phyloP scores from a whole-genome alignment of 2,888 invertebrate genomes.

The Lochmaea capreae region DNA sequence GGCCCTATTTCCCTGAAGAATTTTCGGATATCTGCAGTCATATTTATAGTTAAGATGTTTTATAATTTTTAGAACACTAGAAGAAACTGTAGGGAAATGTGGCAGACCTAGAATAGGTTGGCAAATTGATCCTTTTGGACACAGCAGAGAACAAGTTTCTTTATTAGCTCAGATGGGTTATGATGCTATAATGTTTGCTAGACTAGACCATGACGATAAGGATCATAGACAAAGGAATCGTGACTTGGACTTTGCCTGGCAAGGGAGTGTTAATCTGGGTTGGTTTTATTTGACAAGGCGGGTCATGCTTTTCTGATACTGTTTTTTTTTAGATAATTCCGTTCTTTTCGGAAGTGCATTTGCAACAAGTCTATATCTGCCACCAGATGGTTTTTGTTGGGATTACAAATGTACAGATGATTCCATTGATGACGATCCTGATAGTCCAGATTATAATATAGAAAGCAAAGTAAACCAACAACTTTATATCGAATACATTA shows the following conservation, averaged over 20 bases:
- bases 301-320: neutral
- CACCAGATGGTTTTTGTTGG: conserved; percentile 73
- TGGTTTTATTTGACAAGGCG: no score
- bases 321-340: conserved; percentile 56
- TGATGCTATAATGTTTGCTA: conserved; percentile 78
- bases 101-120: conserved; percentile 82
- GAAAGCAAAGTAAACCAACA: conserved; percentile 68
- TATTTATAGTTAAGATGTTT: no score
- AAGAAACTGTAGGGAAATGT: conserved; percentile 78
- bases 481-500: no score
- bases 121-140: conserved; percentile 92
- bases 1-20: no score
- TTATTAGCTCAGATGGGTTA: conserved; percentile 75
- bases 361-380: conserved; percentile 61
- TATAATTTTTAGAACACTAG: conserved; percentile 25
- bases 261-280: conserved; percentile 71
- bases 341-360: conserved; percentile 47
- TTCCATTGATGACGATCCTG: conserved; percentile 73
- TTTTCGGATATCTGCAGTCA: no score
- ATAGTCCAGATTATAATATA: conserved; percentile 75
- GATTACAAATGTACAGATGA: conserved; percentile 70
- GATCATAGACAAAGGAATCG: conserved; percentile 68
- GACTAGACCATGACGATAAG: conserved; percentile 78
- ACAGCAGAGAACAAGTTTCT: conserved; percentile 78
- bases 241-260: conserved; percentile 79